These are phyloP conservation scores for Mycetomoellerius zeteki DNA, from an alignment of 1,140 invertebrate genomes.

Conservation along the genomic window DNA sequence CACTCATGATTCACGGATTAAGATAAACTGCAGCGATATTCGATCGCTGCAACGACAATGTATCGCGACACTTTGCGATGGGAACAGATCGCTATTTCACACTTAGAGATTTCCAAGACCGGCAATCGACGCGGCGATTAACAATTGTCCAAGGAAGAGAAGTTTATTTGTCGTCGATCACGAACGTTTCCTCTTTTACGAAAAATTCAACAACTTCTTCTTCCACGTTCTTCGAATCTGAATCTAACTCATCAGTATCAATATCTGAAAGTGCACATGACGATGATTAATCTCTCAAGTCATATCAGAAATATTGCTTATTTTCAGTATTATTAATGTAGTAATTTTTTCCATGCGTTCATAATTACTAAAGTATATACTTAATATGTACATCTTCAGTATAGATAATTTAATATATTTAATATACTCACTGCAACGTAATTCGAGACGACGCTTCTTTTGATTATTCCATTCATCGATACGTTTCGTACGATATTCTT, in stretches of 20 bases:
- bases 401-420: conserved; percentile 47
- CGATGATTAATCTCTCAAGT: background rate
- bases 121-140: conserved; percentile 54
- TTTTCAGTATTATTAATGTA: conserved; percentile 10
- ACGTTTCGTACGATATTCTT: conserved; percentile 92
- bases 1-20: conserved; percentile 71
- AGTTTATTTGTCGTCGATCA: conserved; percentile 89
- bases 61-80: conserved; percentile 64
- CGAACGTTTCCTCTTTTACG: conserved; percentile 97
- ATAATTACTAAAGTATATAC: conserved; percentile 3
- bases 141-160: conserved; percentile 41
- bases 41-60: conserved; percentile 16
- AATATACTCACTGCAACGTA: conserved; percentile 93
- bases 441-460: conserved; percentile 93
- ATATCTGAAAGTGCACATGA: conserved; percentile 90
- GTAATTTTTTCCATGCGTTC: background rate
- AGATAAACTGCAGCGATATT: conserved; percentile 48
- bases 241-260: conserved; percentile 96
- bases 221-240: conserved; percentile 95
- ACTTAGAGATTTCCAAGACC: conserved; percentile 76
- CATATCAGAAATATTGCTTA: background rate
- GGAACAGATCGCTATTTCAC: conserved; percentile 54
- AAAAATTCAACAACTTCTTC: conserved; percentile 99
- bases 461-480: conserved; percentile 92
- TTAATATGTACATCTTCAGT: background rate